Evolutionary conservation across 2,797 vertebrate genomes (phyloP), one percentile per base, ranked within the genome.

Genomic region (Alauda arvensis): DNA sequence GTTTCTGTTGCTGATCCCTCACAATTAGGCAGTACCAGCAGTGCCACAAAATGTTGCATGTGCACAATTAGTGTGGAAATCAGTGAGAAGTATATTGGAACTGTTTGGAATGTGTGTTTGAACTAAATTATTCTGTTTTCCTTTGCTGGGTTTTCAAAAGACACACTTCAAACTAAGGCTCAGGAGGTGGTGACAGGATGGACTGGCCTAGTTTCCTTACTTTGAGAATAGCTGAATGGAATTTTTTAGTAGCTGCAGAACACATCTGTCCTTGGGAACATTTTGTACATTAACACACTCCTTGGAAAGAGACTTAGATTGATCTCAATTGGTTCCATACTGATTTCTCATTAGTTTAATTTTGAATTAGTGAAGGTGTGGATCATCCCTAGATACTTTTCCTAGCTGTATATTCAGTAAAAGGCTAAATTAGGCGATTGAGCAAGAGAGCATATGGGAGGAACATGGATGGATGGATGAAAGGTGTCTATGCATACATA

Each of bases 171-270:
- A 72, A 71, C 46, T 72, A 65, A 82, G 45, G 48, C 34, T 42
- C 42, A 53, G 40, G 29, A 70, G 75, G n/a, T 1, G 2, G 61
- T 66, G 90, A 76, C 48, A 34, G 81, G 45, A 77, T 33, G 71
- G 77, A 59, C 85, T 95, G 92, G 77, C 89, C 59, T 87, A 11
- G 31, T 57, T 93, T 57, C 40, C 53, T 77, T 65, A 74, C 76
- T 94, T 94, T 84, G 83, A 91, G 87, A 93, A 60, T 19, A 23
- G 84, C 60, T 34, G 74, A 46, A 65, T 68, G 74, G 84, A 87
- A 72, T 93, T 91, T 93, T 80, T 81, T 40, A 85, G 62, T 78
- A 90, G 55, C 59, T 92, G 12, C 81, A 86, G 71, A 68, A 48
- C 29, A 40, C 1, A 1, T 42, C 83, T 57, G 9, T 92, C 87